These are phyloP conservation scores for Cataglyphis albicans DNA, from an alignment of 2,888 invertebrate species.

Conservation along the genomic window DNA sequence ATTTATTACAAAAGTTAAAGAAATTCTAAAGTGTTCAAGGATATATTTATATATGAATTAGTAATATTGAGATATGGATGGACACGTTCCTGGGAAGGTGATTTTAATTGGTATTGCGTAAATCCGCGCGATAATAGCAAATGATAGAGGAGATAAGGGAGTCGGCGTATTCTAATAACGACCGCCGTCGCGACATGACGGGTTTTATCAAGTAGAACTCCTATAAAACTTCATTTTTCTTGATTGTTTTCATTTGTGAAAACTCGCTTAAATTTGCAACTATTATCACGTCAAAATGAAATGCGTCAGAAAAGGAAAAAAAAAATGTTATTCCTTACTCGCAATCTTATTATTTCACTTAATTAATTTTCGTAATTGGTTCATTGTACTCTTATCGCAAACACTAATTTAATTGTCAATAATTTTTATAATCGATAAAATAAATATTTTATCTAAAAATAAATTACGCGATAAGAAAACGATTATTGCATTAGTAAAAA, in stretches of 20 bases:
- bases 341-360: background rate
- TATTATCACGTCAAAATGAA: slow-evolving; percentile 20
- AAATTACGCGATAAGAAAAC: background rate
- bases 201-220: slow-evolving; percentile 63
- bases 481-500: background rate
- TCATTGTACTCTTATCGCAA: background rate
- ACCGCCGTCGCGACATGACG: slow-evolving; percentile 43
- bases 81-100: background rate
- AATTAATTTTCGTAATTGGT: background rate
- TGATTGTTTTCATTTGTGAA: slow-evolving; percentile 60
- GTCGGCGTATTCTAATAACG: slow-evolving; percentile 60
- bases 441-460: background rate
- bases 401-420: background rate
- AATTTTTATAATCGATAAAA: background rate
- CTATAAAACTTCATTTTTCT: slow-evolving; percentile 52
- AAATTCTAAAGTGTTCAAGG: background rate
- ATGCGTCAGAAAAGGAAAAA: slow-evolving; percentile 4
- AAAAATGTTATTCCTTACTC: background rate
- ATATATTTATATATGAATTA: background rate
- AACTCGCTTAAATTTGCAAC: slow-evolving; percentile 13
- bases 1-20: background rate
- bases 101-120: slow-evolving; percentile 62
- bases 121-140: slow-evolving; percentile 56
- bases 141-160: slow-evolving; percentile 58
- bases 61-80: background rate